Base-by-base conservation (phyloP, 2,797 vertebrate species). In the Bradypodion pumilum region DNA sequence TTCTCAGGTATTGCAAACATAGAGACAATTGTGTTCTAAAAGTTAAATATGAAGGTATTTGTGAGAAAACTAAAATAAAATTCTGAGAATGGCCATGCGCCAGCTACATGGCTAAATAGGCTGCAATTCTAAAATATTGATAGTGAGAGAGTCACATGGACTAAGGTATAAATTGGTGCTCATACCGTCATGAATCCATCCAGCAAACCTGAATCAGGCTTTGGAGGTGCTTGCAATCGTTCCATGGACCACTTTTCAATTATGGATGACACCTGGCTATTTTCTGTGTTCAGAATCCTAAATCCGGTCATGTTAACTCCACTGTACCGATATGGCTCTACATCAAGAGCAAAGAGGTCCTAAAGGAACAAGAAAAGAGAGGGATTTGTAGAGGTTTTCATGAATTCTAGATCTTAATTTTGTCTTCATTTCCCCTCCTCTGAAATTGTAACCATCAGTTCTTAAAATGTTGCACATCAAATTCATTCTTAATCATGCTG, bases 201-300 rank as follows among this genome's bases (percentile, higher is more conserved):
- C 96, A 99, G 96, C 94, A 99, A 97, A 94, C 98, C 98, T 37
- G 98, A 99, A 92, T 99, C 98, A 0, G 98, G 97, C 93, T 99
- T 99, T 1, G 98, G 98, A 5, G 98, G 98, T 44, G 98, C 98
- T 92, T 99, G 98, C 70, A 99, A 95, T 75, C 98, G 94, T 94
- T 99, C 98, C 98, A 99, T 99, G 0, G 98, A 99, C 98, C 98
- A 99, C 90, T 99, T 99, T 95, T 99, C 98, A 66, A 99, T 98
- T 91, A 99, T 98, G 16, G 98, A 99, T 9, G 98, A 96, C 89
- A 99, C 98, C 94, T 99, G 98, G 82, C 96, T 96, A 42, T 97
- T 99, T 94, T 99, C 98, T 0, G 98, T 99, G 93, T 99, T 99
- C 84, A 99, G 94, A 92, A 99, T 99, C 90, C 98, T 96, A 93